Percentiles rank a stretch among this genome's conserved stretches.
These are phyloP conservation scores for Aphidius colemani DNA, from an alignment of 2,888 invertebrate genomes.

Conservation along the genomic window DNA sequence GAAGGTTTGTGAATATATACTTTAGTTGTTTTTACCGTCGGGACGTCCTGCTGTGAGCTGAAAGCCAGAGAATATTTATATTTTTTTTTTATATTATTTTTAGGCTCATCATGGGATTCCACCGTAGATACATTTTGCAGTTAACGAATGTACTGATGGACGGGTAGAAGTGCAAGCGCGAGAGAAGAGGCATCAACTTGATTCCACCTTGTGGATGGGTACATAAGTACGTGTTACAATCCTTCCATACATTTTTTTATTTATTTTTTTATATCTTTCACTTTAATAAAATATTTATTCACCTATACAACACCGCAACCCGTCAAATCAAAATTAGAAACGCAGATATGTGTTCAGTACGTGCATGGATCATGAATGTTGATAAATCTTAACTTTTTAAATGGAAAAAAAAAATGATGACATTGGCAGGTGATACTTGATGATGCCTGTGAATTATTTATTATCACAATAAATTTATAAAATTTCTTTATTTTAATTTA, in stretches of 20 bases:
- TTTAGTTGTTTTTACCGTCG: constrained; percentile 21
- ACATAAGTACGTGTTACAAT: constrained; percentile 8
- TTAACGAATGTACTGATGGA: constrained; percentile 52
- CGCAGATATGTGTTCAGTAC: constrained; percentile 37
- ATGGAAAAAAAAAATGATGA: constrained; percentile 6
- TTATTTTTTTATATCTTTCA: too few relatives aligned
- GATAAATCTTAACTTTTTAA: constrained; percentile 10
- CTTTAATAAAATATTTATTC: not conserved
- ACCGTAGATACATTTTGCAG: constrained; percentile 49
- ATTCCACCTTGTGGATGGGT: constrained; percentile 13
- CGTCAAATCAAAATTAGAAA: constrained; percentile 20
- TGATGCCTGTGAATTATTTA: constrained; percentile 10
- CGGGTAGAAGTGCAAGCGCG: constrained; percentile 36
- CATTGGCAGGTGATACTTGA: constrained; percentile 10
- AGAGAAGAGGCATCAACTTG: constrained; percentile 18
- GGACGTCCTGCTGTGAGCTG: constrained; percentile 49
- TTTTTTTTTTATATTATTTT: too few relatives aligned
- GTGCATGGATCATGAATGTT: constrained; percentile 24
- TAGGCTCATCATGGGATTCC: constrained; percentile 44
- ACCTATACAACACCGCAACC: not conserved
- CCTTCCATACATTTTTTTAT: not conserved
- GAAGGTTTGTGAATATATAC: constrained; percentile 11
- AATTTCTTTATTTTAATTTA: constrained; percentile 5
- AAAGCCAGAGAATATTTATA: constrained; percentile 35
- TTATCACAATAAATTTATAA: constrained; percentile 11